Conservation (phyloP, 2,888 invertebrate genomes). For the Pecten maximus region DNA sequence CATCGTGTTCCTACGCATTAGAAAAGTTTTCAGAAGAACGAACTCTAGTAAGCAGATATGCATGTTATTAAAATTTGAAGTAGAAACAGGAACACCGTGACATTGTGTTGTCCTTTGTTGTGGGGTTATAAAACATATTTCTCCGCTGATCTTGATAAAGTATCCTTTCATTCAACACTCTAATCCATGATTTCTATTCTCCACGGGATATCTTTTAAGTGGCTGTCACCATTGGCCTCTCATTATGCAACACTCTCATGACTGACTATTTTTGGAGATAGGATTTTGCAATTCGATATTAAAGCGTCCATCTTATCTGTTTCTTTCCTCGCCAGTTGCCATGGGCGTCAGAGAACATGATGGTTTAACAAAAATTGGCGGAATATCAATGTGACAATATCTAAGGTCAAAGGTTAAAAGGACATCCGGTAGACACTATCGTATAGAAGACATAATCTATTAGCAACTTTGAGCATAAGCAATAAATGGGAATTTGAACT, state of each 20-base stretch:
- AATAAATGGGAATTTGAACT: no score
- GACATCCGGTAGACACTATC: neutral
- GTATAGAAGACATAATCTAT: neutral
- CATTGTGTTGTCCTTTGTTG: neutral
- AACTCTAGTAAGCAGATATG: neutral
- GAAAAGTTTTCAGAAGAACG: no score
- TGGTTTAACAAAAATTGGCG: neutral
- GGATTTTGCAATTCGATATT: neutral
- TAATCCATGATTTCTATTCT: neutral
- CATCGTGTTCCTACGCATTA: no score
- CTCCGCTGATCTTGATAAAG: conserved; percentile 6
- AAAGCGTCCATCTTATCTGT: neutral
- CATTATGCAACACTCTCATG: neutral
- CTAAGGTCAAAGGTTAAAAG: neutral
- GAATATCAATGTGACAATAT: neutral
- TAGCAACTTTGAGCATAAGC: no score
- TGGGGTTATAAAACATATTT: neutral
- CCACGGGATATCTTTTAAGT: neutral
- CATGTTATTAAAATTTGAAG: neutral
- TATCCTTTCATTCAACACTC: neutral
- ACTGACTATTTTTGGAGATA: conserved; percentile 4
- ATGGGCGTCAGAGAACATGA: neutral
- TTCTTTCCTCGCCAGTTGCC: neutral
- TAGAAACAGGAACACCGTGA: neutral
- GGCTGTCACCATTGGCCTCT: neutral